Conservation (phyloP, 1,140 invertebrate species). For the Cydia strobilella region DNA sequence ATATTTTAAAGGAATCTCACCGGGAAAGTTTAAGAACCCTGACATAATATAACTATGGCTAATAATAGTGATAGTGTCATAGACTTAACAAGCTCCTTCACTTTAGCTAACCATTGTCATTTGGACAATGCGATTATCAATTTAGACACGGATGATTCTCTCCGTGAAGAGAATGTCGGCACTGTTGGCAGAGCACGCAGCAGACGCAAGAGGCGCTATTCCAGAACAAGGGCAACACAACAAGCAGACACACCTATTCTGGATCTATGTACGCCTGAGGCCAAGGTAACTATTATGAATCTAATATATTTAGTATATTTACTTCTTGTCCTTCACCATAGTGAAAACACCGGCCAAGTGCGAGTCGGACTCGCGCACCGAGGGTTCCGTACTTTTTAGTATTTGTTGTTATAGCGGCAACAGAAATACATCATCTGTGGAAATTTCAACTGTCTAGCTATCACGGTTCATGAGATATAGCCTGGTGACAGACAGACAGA, state of each 20-base stretch:
- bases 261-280: neutral
- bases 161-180: neutral
- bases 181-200: neutral
- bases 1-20: neutral
- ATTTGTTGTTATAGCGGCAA: too few relatives aligned
- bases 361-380: too few relatives aligned
- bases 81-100: conserved; percentile 44
- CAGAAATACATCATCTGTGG: too few relatives aligned
- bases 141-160: conserved; percentile 46
- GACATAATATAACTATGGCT: neutral
- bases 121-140: conserved; percentile 43
- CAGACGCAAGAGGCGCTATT: neutral
- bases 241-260: neutral
- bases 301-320: too few relatives aligned
- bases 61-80: conserved; percentile 34
- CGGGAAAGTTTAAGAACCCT: neutral
- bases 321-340: too few relatives aligned
- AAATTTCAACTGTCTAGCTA: too few relatives aligned
- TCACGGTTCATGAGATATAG: too few relatives aligned
- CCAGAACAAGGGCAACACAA: neutral
- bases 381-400: too few relatives aligned
- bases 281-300: neutral
- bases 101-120: conserved; percentile 38
- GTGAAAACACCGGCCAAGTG: too few relatives aligned
- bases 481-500: too few relatives aligned